Base-by-base conservation (phyloP, 35 echinoderm and acorn worm genomes). In the Ophiothrix spiculata region DNA sequence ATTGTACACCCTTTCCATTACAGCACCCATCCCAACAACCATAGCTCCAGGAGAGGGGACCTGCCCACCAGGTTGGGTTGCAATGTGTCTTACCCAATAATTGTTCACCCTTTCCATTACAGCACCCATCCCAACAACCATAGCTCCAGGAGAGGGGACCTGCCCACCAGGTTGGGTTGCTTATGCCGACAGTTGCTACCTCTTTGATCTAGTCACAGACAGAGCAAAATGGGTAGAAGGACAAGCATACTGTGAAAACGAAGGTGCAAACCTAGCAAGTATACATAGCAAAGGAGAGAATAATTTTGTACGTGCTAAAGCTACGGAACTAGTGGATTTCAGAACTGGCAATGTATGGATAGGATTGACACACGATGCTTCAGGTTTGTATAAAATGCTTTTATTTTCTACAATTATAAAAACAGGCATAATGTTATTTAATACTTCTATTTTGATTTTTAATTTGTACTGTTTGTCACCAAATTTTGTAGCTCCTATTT, bases 201-300 rank as follows among this genome's bases (percentile, higher is more conserved):
- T 91, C 19, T 39, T 86, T 37, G 37, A 80, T 29, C 75, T 40
- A 56, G 29, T 33, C 0, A 77, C 79, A 35, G 54, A 90, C 29
- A 79, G 54, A 25, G 90, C 85, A 29, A 88, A 82, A 75, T 83
- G 78, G 33, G 56, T 77, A 31, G 92, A 92, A 13, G 77, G 82
- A 77, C 46, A 88, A 19, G 69, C 40, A 37, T 91, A 81, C 39
- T 73, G 78, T 38, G 56, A 76, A 3, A 35, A 63, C 1, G 75
- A 85, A 15, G 91, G 88, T 1, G 95, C 85, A 0, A 29, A 93
- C 12, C 81, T 98, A 33, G 91, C 83, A 34, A 91, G 87, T 74
- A 88, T 98, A 21, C 91, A 93, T 40, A 85, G 35, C 29, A 78
- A 90, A 17, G 81, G 79, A 79, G 95, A 98, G 40, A 98, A 98